Conservation (phyloP, 2,888 invertebrate species). For the Acanthosoma haemorrhoidale region DNA sequence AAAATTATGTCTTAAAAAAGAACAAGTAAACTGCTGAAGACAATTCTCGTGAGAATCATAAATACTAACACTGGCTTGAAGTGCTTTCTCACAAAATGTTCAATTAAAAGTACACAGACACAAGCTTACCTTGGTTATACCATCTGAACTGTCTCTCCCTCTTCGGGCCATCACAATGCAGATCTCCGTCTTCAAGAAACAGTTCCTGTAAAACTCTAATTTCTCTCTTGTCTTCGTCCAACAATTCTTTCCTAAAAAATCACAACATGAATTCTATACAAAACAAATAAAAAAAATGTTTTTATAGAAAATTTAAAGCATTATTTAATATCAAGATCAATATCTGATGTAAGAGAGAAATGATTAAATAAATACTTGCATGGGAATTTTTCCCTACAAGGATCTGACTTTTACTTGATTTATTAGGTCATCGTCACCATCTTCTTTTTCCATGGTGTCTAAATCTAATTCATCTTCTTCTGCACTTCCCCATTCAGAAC, state of each 20-base stretch:
- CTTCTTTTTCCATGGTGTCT: constrained; percentile 76
- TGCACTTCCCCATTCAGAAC: constrained; percentile 82
- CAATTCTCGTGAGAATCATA: no score
- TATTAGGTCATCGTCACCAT: constrained; percentile 70
- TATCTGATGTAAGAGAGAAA: no score
- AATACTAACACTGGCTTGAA: no score
- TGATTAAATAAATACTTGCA: no score
- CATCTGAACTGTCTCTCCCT: constrained; percentile 78
- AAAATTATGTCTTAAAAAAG: no score
- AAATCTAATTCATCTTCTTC: constrained; percentile 78
- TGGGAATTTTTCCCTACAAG: constrained; percentile 78
- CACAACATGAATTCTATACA: constrained; percentile 9
- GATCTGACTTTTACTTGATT: constrained; percentile 70
- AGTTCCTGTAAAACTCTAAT: constrained; percentile 78
- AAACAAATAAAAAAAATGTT: not conserved
- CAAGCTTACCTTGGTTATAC: constrained; percentile 64
- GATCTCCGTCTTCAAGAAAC: constrained; percentile 83
- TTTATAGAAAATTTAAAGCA: not conserved
- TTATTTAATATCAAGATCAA: no score
- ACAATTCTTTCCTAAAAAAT: constrained; percentile 62
- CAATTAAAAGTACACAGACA: no score
- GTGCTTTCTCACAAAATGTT: no score
- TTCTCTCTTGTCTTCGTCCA: constrained; percentile 84
- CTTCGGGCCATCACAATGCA: constrained; percentile 67
- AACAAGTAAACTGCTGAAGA: no score